phyloP scores from a whole-genome alignment of 2,797 vertebrate species.

The Gymnothorax reevesii region DNA sequence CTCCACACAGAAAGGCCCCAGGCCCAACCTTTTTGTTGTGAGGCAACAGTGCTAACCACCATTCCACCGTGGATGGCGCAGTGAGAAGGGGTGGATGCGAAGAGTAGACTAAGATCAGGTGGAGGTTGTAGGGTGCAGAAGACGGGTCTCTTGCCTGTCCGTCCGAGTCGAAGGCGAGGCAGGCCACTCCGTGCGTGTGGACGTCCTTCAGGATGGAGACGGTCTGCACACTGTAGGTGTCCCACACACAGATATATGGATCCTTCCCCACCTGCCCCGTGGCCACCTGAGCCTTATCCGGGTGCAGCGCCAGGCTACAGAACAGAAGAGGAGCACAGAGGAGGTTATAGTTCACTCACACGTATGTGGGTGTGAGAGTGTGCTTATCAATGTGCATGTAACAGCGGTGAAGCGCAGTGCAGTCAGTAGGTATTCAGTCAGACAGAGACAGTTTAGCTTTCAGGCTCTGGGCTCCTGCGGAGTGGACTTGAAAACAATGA shows the following conservation, averaged over 20 bases:
- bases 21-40: too few species aligned
- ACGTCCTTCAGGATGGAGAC: slow-evolving; percentile 92
- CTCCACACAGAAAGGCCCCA: too few species aligned
- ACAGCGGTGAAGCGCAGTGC: too few species aligned
- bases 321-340: not conserved
- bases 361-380: not conserved
- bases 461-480: too few species aligned
- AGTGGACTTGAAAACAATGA: too few species aligned
- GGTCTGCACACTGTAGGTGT: slow-evolving; percentile 85
- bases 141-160: slow-evolving; percentile 81
- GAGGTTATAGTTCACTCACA: not conserved
- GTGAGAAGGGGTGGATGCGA: too few species aligned
- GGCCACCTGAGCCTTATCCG: slow-evolving; percentile 89
- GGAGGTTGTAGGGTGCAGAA: not conserved
- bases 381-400: not conserved
- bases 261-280: slow-evolving; percentile 97
- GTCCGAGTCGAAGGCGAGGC: slow-evolving; percentile 88
- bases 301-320: slow-evolving; percentile 89
- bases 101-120: too few species aligned
- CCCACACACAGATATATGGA: slow-evolving; percentile 93
- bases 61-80: too few species aligned
- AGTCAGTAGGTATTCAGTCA: too few species aligned
- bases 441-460: too few species aligned
- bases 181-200: slow-evolving; percentile 93
- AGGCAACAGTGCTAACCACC: too few species aligned